Evolutionary conservation across 2,113 vertebrate species (phyloP).

Genomic region (Maccullochella peelii): DNA sequence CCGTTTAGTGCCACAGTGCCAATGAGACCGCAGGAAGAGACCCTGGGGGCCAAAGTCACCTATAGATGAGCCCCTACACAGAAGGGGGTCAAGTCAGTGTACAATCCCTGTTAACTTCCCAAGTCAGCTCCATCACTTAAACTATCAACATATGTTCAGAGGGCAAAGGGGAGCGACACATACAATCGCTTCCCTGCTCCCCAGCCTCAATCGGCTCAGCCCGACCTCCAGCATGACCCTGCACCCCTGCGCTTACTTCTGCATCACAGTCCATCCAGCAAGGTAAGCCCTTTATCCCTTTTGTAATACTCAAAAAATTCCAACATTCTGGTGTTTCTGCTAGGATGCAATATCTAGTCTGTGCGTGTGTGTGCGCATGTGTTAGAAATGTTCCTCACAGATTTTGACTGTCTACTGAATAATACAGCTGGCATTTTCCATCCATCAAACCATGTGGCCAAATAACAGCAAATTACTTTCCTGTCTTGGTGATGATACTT

Average conservation of each 20-base stretch:
- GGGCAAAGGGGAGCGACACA: not conserved
- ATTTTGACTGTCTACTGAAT: not conserved
- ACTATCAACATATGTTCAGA: not conserved
- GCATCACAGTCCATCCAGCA: not conserved
- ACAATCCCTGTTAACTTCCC: too few relatives aligned
- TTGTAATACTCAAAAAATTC: not conserved
- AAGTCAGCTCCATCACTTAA: not conserved
- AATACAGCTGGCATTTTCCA: not conserved
- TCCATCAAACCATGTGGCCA: not conserved
- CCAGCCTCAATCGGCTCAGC: not conserved
- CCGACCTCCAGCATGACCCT: conserved; percentile 24
- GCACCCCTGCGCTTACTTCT: conserved; percentile 19
- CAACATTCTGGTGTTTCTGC: not conserved
- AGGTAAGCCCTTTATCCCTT: not conserved
- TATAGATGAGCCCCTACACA: not conserved
- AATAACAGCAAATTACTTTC: not conserved
- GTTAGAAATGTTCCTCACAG: not conserved
- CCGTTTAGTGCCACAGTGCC: not conserved
- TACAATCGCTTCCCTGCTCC: not conserved
- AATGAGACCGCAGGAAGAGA: not conserved
- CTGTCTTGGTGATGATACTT: not conserved
- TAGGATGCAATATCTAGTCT: not conserved
- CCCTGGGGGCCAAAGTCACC: not conserved
- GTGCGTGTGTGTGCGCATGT: not conserved
- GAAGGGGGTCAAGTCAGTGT: not conserved